Conservation (phyloP, 2,888 invertebrate genomes). For the Notodonta dromedarius region DNA sequence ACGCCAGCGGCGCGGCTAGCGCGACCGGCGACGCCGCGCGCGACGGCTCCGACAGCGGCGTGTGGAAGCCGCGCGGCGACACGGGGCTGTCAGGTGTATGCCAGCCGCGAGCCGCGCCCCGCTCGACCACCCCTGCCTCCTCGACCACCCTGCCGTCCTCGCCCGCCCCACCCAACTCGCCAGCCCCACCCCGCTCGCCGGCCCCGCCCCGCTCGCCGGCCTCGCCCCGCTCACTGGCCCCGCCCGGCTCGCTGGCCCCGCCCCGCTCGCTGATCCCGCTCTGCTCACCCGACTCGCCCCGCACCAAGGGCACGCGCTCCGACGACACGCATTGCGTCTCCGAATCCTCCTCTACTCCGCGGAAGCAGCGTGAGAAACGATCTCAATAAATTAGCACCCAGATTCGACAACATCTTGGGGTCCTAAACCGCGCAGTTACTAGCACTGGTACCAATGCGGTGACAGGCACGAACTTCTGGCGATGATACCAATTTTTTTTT, state of each 20-base stretch:
- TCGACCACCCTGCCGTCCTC: too few relatives aligned
- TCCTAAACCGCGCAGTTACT: too few relatives aligned
- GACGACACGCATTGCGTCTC: constrained; percentile 66
- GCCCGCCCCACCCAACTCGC: too few relatives aligned
- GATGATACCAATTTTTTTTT: too few relatives aligned
- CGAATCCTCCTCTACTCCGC: constrained; percentile 60
- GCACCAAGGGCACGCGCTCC: constrained; percentile 72
- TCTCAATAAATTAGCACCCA: constrained; percentile 23
- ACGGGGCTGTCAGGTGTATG: constrained; percentile 72
- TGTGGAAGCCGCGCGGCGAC: constrained; percentile 88
- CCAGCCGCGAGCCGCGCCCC: constrained; percentile 80
- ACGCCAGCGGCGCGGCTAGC: constrained; percentile 63
- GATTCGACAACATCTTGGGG: neutral
- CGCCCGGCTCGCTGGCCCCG: too few relatives aligned
- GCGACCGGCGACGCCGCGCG: constrained; percentile 64
- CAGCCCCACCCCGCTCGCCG: too few relatives aligned
- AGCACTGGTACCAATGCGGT: too few relatives aligned
- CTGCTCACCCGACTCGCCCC: constrained; percentile 79
- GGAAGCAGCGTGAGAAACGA: constrained; percentile 36
- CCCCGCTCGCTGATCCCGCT: too few relatives aligned
- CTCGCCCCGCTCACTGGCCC: too few relatives aligned
- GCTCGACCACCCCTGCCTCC: constrained; percentile 32
- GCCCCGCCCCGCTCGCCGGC: too few relatives aligned
- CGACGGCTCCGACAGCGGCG: constrained; percentile 87
- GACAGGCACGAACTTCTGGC: too few relatives aligned